phyloP scores from a whole-genome alignment of 2,888 invertebrate species.

The Taphrorychus bicolor region DNA sequence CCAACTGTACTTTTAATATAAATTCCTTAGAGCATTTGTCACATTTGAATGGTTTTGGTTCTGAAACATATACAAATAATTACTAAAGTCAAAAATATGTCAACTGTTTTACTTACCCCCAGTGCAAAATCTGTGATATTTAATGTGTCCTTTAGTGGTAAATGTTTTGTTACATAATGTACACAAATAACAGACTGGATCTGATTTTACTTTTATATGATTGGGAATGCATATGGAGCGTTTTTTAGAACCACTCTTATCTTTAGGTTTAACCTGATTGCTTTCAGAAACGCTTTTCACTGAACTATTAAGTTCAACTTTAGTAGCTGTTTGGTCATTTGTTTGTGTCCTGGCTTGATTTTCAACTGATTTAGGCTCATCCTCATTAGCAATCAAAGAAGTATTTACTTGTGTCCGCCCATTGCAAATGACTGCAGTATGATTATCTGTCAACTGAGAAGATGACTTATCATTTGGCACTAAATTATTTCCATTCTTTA shows the following conservation, averaged over 20 bases:
- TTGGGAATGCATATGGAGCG: slow-evolving; percentile 45
- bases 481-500: background rate
- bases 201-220: slow-evolving; percentile 56
- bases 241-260: background rate
- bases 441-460: slow-evolving; percentile 36
- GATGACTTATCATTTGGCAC: background rate
- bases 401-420: slow-evolving; percentile 39
- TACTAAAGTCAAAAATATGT: background rate
- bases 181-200: slow-evolving; percentile 67
- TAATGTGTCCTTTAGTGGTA: slow-evolving; percentile 70
- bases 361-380: no score
- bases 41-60: slow-evolving; percentile 62
- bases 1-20: slow-evolving; percentile 73
- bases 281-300: background rate
- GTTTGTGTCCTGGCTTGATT: no score
- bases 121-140: slow-evolving; percentile 71
- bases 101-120: slow-evolving; percentile 54
- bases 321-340: background rate
- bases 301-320: no score
- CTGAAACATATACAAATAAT: slow-evolving; percentile 44
- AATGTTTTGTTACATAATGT: slow-evolving; percentile 73
- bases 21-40: slow-evolving; percentile 68
- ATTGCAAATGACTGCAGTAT: slow-evolving; percentile 54
- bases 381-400: background rate
- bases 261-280: background rate